These are phyloP conservation scores for Indicator maculatus DNA, from an alignment of 2,113 vertebrate species.

Conservation along the genomic window DNA sequence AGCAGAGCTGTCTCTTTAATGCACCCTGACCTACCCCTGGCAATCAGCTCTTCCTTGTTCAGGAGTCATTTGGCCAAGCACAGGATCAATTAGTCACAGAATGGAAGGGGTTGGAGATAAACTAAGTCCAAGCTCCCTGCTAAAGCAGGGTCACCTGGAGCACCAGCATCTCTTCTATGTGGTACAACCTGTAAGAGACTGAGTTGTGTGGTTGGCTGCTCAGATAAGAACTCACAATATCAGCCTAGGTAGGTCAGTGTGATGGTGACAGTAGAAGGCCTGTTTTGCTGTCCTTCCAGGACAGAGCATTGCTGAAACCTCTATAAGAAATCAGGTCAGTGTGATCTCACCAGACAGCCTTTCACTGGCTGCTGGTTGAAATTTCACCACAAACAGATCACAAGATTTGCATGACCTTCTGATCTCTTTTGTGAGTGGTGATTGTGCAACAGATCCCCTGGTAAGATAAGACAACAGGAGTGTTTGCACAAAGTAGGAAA, in stretches of 20 bases:
- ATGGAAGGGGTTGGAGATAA: too few relatives aligned
- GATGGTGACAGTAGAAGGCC: background rate
- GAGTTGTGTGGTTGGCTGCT: background rate
- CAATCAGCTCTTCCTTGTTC: background rate
- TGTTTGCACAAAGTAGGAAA: background rate
- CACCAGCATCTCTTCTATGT: background rate
- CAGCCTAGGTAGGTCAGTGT: background rate
- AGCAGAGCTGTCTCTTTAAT: background rate
- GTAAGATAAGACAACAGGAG: slow-evolving; percentile 15
- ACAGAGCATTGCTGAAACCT: background rate
- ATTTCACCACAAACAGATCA: slow-evolving; percentile 8
- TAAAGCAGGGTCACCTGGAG: too few relatives aligned
- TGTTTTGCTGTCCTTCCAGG: background rate
- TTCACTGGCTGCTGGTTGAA: slow-evolving; percentile 7
- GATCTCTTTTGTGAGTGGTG: slow-evolving; percentile 37
- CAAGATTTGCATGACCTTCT: slow-evolving; percentile 25
- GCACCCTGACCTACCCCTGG: background rate
- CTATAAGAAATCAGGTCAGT: background rate
- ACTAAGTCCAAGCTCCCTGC: too few relatives aligned
- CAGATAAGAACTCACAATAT: background rate
- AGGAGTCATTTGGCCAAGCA: background rate
- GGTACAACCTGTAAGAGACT: background rate
- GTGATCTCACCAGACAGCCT: background rate
- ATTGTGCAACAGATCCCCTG: slow-evolving; percentile 21
- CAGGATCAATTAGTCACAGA: too few relatives aligned